Evolutionary conservation across 2,113 vertebrate genomes (phyloP).

Genomic region (Vidua macroura): DNA sequence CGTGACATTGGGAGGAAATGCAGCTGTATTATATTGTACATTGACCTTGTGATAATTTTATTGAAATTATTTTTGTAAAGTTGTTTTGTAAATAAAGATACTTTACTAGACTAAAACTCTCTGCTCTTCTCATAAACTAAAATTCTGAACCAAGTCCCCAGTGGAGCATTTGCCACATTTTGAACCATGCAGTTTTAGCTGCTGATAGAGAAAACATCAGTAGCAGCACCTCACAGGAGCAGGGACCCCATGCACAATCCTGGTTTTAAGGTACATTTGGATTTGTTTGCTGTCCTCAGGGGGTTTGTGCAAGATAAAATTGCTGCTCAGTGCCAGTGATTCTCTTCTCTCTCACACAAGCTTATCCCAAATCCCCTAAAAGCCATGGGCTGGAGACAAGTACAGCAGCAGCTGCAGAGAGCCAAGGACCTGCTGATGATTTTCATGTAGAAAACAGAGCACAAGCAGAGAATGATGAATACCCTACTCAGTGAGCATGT

Average conservation of each 20-base stretch:
- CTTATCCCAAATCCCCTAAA: background rate
- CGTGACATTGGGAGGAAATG: constrained; percentile 27
- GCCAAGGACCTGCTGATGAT: background rate
- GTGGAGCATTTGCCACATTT: background rate
- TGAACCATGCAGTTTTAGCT: background rate
- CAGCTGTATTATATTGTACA: constrained; percentile 79
- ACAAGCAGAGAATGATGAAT: background rate
- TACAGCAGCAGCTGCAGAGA: background rate
- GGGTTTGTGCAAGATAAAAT: background rate
- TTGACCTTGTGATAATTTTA: constrained; percentile 75
- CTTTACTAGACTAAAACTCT: constrained; percentile 56
- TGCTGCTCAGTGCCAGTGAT: background rate
- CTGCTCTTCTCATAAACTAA: background rate
- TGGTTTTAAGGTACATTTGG: background rate
- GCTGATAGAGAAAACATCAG: background rate
- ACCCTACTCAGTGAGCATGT: background rate
- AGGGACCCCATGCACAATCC: background rate
- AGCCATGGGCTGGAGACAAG: no score
- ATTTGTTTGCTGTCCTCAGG: background rate
- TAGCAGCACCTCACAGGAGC: background rate
- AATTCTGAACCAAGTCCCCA: background rate
- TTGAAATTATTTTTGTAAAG: constrained; percentile 83
- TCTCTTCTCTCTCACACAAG: background rate
- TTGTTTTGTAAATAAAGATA: constrained; percentile 76
- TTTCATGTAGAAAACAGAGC: background rate